A percentile compares a stretch with the other conserved stretches of the same genome.
Evolutionary conservation across 2,888 invertebrate species (phyloP).

Genomic region (Tipula lateralis): DNA sequence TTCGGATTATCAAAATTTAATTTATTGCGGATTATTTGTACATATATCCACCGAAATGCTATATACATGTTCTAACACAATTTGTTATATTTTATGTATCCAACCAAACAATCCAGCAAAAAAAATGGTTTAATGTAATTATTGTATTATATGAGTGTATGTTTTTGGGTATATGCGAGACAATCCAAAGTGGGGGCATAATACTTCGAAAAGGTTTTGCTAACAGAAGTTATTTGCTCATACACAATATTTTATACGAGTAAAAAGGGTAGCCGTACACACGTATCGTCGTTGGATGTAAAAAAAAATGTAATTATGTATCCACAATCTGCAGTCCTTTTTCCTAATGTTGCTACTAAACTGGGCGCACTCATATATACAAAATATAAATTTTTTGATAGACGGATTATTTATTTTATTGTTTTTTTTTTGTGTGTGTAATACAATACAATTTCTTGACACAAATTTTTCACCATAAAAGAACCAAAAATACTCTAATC

Average conservation of each 20-base stretch:
- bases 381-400: neutral
- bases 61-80: neutral
- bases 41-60: neutral
- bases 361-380: neutral
- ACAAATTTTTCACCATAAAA: neutral
- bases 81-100: neutral
- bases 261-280: neutral
- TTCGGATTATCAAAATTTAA: neutral
- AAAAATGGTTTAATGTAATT: neutral
- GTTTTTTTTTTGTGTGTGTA: neutral
- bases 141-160: neutral
- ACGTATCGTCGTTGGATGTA: neutral
- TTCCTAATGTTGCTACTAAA: neutral
- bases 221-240: neutral
- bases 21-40: neutral
- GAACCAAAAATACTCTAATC: neutral
- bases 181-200: neutral
- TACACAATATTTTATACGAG: neutral
- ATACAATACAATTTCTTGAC: neutral
- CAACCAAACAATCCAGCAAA: neutral
- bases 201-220: neutral
- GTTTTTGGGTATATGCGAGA: neutral
- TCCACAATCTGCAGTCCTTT: neutral
- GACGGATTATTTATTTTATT: slow-evolving; percentile 19
- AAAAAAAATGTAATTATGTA: neutral